These are phyloP conservation scores for Linyphia triangularis DNA, from an alignment of 2,888 invertebrate genomes.

Conservation along the genomic window DNA sequence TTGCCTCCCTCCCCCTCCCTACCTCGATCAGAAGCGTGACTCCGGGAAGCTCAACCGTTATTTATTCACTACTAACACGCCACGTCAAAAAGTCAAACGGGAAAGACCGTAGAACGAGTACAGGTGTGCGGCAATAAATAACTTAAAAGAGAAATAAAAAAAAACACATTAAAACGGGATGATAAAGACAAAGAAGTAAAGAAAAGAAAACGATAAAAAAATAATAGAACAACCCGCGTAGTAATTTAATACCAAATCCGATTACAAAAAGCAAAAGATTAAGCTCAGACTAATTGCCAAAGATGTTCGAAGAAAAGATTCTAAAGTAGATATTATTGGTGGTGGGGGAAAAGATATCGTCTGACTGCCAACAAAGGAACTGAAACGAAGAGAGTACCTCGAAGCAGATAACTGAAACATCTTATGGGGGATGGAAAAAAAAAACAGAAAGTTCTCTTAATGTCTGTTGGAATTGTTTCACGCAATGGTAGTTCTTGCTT, in stretches of 20 bases:
- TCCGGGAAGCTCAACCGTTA: slow-evolving; percentile 37
- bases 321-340: slow-evolving; percentile 64
- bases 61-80: slow-evolving; percentile 43
- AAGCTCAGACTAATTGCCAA: slow-evolving; percentile 64
- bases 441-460: slow-evolving; percentile 43
- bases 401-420: slow-evolving; percentile 59
- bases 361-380: slow-evolving; percentile 20
- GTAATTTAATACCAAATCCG: slow-evolving; percentile 74
- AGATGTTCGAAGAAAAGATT: slow-evolving; percentile 71
- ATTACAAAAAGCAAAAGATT: slow-evolving; percentile 68
- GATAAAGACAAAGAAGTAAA: background rate
- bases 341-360: background rate
- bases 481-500: slow-evolving; percentile 52
- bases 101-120: slow-evolving; percentile 2
- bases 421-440: slow-evolving; percentile 41
- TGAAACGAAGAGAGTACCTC: slow-evolving; percentile 27
- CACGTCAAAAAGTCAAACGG: slow-evolving; percentile 41
- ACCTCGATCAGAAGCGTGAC: slow-evolving; percentile 43
- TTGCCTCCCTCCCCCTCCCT: background rate
- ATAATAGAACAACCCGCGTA: slow-evolving; percentile 41
- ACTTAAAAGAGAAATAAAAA: background rate
- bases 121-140: slow-evolving; percentile 42
- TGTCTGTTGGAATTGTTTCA: slow-evolving; percentile 70
- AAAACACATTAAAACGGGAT: no score
- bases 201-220: slow-evolving; percentile 5